Evolutionary conservation across 2,113 vertebrate genomes (phyloP).

Genomic region (Emydura subglobosa): DNA sequence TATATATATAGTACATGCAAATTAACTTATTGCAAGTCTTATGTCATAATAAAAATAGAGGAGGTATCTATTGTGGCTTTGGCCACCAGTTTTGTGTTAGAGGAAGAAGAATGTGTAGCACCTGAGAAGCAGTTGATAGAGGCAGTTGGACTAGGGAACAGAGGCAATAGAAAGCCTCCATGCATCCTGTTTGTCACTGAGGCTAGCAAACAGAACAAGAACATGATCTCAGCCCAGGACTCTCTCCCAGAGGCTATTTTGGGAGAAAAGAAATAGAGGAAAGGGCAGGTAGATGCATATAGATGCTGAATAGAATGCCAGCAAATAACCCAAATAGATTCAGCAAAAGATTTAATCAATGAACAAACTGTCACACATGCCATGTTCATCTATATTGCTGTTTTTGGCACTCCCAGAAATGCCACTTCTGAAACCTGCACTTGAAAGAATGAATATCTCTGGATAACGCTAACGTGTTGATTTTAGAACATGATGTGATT

Average conservation of each 20-base stretch:
- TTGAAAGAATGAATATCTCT: not conserved
- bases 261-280: not conserved
- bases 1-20: not conserved
- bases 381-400: not conserved
- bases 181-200: not conserved
- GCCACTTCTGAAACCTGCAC: fast-evolving
- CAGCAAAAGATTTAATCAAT: not conserved
- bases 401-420: not conserved
- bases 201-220: not conserved
- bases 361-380: not conserved
- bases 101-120: not conserved
- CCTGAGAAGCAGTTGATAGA: not conserved
- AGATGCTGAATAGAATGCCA: not conserved
- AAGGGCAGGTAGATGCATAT: fast-evolving
- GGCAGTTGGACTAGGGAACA: fast-evolving
- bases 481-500: not conserved
- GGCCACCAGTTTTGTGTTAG: not conserved
- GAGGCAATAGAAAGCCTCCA: not conserved
- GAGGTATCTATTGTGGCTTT: not conserved
- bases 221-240: fast-evolving
- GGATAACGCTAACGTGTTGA: not conserved
- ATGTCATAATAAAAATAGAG: not conserved
- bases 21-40: not conserved
- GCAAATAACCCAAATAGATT: not conserved
- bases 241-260: fast-evolving